phyloP scores from a whole-genome alignment of 2,113 vertebrate species.

The Antechinus flavipes region DNA sequence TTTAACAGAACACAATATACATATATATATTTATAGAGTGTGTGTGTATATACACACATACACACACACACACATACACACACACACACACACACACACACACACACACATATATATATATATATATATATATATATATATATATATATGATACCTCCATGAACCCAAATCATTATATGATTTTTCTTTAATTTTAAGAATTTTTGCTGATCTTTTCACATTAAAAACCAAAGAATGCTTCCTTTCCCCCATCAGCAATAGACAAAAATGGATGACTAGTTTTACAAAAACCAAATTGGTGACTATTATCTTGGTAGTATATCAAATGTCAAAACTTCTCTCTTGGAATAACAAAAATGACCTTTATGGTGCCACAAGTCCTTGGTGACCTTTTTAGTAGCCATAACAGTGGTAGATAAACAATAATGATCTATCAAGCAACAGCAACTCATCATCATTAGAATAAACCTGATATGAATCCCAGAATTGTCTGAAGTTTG shows the following conservation, averaged over 20 bases:
- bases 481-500: background rate
- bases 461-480: conserved; percentile 44
- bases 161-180: background rate
- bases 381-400: conserved; percentile 86
- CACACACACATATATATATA: too few species aligned
- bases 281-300: conserved; percentile 58
- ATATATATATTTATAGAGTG: background rate
- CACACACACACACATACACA: background rate
- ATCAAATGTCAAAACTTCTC: conserved; percentile 80
- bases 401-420: conserved; percentile 88
- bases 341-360: conserved; percentile 86
- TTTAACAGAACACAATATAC: conserved; percentile 9
- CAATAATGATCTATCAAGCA: conserved; percentile 79
- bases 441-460: conserved; percentile 61
- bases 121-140: too few species aligned
- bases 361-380: conserved; percentile 80
- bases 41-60: background rate
- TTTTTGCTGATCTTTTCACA: conserved; percentile 9
- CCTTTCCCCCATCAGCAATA: conserved; percentile 26
- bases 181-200: background rate
- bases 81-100: too few species aligned
- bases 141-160: background rate
- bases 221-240: conserved; percentile 5
- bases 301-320: conserved; percentile 75
- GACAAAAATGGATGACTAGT: conserved; percentile 42